Conservation (phyloP, 2,113 vertebrate species). For the Cyanoderma ruficeps region DNA sequence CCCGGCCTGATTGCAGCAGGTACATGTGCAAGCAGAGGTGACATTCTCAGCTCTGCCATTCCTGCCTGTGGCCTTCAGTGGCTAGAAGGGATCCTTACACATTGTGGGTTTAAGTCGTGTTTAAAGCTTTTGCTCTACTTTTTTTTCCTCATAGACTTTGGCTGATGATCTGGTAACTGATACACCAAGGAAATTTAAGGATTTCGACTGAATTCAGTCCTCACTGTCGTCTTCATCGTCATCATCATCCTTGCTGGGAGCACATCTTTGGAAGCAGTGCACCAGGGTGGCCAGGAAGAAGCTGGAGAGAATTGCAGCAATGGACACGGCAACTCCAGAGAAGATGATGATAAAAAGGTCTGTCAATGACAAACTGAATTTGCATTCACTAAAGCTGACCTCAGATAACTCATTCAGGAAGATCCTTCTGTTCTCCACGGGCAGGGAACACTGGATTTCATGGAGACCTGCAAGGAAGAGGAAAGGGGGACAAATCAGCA, state of each 20-base stretch:
- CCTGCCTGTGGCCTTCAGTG: not conserved
- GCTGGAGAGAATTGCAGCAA: constrained; percentile 95
- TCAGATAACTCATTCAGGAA: constrained; percentile 89
- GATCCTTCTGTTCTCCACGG: constrained; percentile 85
- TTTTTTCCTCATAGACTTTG: not conserved
- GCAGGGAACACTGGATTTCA: constrained; percentile 92
- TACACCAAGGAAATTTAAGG: not conserved
- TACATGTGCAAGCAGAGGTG: not conserved
- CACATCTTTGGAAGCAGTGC: constrained; percentile 95
- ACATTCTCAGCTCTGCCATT: not conserved
- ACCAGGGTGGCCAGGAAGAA: constrained; percentile 96
- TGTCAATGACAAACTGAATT: constrained; percentile 88
- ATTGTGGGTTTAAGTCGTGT: not conserved
- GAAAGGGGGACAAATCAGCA: not conserved
- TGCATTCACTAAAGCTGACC: constrained; percentile 96
- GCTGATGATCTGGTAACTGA: not conserved
- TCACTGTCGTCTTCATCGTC: constrained; percentile 87
- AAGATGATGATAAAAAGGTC: constrained; percentile 98
- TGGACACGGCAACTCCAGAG: constrained; percentile 94
- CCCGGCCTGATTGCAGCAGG: not conserved
- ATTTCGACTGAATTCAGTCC: constrained; percentile 27
- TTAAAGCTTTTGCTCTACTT: not conserved
- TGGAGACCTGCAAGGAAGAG: constrained; percentile 80
- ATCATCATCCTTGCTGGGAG: constrained; percentile 92
- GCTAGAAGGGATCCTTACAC: not conserved